phyloP scores from a whole-genome alignment of 2,113 vertebrate genomes.

The Pterocles gutturalis region DNA sequence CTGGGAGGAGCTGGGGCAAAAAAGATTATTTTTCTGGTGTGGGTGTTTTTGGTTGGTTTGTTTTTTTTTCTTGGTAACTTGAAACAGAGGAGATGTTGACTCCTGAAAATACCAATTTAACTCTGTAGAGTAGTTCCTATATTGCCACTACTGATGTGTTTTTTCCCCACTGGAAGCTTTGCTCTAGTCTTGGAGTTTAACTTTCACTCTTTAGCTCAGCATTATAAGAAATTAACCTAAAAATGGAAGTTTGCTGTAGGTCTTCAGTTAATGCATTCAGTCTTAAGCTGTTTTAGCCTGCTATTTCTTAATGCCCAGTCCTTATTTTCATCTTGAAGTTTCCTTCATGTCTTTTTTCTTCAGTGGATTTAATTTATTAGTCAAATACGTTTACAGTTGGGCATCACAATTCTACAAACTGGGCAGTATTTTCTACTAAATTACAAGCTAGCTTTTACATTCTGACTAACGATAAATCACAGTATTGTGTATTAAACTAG shows the following conservation, averaged over 20 bases:
- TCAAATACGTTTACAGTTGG: background rate
- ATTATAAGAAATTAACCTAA: background rate
- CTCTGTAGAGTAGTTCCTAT: background rate
- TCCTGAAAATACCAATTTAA: background rate
- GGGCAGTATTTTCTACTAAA: background rate
- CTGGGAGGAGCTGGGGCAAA: background rate
- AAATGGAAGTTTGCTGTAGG: background rate
- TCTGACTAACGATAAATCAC: background rate
- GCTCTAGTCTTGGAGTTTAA: background rate
- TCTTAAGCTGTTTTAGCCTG: background rate
- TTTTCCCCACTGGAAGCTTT: background rate
- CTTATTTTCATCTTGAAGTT: background rate
- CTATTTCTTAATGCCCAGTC: background rate
- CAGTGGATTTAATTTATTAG: background rate
- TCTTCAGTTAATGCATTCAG: background rate
- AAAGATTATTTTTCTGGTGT: background rate
- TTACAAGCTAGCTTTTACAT: background rate
- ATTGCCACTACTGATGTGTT: background rate
- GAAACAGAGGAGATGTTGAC: background rate
- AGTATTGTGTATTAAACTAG: background rate
- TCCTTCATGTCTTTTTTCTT: background rate
- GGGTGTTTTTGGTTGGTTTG: background rate
- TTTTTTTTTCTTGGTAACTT: background rate
- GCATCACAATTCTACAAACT: background rate
- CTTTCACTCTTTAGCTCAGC: background rate